Percentiles rank a stretch among this genome's conserved stretches.
These are phyloP conservation scores for Octomys mimax DNA, from an alignment of 2,797 vertebrate genomes.

Conservation along the genomic window DNA sequence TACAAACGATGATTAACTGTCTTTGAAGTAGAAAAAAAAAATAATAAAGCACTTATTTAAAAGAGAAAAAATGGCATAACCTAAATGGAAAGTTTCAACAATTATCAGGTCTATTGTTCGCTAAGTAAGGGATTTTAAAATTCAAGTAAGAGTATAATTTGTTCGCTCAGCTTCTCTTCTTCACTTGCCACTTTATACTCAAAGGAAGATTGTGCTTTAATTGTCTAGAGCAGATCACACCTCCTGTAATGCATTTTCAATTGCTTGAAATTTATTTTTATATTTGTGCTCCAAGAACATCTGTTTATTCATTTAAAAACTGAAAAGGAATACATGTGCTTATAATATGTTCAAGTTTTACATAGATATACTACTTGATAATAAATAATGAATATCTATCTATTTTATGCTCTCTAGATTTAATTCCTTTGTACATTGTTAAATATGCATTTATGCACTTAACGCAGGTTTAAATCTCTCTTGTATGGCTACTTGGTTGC, in stretches of 20 bases:
- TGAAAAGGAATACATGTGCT: neutral
- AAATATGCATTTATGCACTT: neutral
- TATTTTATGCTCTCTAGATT: neutral
- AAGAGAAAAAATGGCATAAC: constrained; percentile 33
- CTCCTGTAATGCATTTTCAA: neutral
- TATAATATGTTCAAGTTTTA: fast-evolving
- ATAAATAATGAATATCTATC: neutral
- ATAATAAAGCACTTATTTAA: neutral
- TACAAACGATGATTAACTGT: constrained; percentile 40
- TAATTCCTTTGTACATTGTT: neutral
- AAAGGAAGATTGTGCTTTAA: neutral
- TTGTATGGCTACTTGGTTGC: neutral
- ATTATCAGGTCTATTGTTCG: neutral
- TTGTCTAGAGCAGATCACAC: neutral
- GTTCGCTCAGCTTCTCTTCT: neutral
- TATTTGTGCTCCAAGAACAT: neutral
- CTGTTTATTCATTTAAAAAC: neutral
- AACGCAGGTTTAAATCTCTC: neutral
- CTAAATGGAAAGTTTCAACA: constrained; percentile 13
- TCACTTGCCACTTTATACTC: neutral
- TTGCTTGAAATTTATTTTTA: constrained; percentile 23
- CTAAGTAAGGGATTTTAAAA: constrained; percentile 53
- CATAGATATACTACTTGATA: neutral
- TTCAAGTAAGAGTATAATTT: neutral
- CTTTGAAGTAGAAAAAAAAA: constrained; percentile 47